Conservation (phyloP, 35 echinoderm and acorn worm species). For the Acanthaster planci region DNA sequence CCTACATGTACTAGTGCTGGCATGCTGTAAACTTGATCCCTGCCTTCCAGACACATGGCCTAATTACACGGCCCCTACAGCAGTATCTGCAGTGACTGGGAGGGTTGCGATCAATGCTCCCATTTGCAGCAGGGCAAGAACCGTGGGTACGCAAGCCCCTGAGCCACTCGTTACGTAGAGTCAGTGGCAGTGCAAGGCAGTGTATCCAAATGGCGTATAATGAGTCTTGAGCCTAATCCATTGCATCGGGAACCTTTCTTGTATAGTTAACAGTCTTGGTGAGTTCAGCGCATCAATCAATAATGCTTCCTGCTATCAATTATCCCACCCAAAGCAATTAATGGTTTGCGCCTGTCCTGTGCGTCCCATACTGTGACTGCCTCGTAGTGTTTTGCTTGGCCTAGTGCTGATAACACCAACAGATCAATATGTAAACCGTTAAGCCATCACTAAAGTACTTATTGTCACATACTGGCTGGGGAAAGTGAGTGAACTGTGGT, state of each 20-base stretch:
- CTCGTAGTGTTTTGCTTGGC: constrained; percentile 9
- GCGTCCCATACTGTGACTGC: neutral
- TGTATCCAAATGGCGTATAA: neutral
- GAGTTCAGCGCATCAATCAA: constrained; percentile 22
- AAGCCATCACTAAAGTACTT: constrained; percentile 14
- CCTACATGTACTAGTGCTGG: no score
- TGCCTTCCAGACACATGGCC: neutral
- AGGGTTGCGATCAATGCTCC: no score
- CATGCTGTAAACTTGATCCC: neutral
- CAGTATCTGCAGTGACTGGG: no score
- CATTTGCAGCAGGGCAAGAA: no score
- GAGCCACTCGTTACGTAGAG: no score
- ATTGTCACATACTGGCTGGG: neutral
- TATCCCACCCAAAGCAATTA: constrained; percentile 25
- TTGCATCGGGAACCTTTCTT: neutral
- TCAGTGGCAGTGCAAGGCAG: no score
- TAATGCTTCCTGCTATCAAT: constrained; percentile 26
- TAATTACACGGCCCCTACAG: neutral
- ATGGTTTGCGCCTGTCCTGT: neutral
- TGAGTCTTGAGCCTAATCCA: constrained; percentile 9
- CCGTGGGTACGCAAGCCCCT: no score
- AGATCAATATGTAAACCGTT: constrained; percentile 28
- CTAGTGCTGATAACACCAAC: constrained; percentile 1
- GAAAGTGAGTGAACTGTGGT: neutral
- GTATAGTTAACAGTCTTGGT: neutral